Base-by-base conservation (phyloP, 1,140 invertebrate genomes). In the Sogatella furcifera region DNA sequence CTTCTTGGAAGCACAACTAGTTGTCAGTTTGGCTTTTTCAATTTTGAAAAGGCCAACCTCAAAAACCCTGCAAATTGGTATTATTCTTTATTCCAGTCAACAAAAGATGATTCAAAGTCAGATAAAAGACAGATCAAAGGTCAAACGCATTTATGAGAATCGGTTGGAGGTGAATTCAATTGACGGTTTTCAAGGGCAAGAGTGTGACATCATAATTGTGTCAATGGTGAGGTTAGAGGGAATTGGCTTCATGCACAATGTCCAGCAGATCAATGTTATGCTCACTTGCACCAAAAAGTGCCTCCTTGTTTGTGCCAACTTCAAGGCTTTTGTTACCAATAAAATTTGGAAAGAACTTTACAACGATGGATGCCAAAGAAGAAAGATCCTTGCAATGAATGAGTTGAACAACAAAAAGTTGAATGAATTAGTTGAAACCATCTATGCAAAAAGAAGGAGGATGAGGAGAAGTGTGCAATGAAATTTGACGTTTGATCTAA, bases 181-280 rank as follows among this genome's bases (percentile, higher is more conserved):
- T 8, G 94, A 97, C 76, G 84, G 88, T 56, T 95, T 90, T 72
- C 94, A 97, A 77, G 94, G 95, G 0, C 80, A 89, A 72, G 92
- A 97, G 77, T 81, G 86, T 61, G 93, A 97, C 72, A 78, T 95
- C 24, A 84, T 97, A 22, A 80, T 97, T 31, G 80, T 97, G 66
- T 94, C 91, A 0, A 85, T 89, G 74, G 92, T 95, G 0, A 78
- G 92, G 63, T 86, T 84, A 41, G 80, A 81, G 31, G 80, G 81
- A 2, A 80, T 87, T 46, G 87, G 86, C 46, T 94, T 92, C 73
- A 69, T 92, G 1, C 72, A 78, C 1, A 82, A 88, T 68, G 73
- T 72, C 5, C 84, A 89, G 68, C 76, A 89, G 62, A 73, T 93
- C 5, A 92, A 90, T 74, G 89, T 93, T 4, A 85, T 89, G 31